phyloP scores from a whole-genome alignment of 2,888 invertebrate genomes.

The Caenorhabditis macrosperma region DNA sequence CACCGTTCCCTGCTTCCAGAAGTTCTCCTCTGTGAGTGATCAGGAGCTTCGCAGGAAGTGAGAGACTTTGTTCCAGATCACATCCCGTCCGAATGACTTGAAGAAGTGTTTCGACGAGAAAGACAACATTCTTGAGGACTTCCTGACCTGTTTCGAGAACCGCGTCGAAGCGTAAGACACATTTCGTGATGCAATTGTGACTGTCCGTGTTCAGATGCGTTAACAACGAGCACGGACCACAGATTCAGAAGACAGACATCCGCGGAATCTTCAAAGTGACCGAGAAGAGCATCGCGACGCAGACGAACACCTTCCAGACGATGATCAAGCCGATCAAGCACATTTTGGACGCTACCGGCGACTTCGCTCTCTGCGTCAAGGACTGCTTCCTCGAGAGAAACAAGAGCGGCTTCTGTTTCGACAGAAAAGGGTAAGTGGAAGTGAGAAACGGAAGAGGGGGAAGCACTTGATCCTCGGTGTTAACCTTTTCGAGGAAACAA shows the following conservation, averaged over 20 bases:
- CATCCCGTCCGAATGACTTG: slow-evolving; percentile 72
- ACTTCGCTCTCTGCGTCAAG: slow-evolving; percentile 75
- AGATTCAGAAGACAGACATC: slow-evolving; percentile 76
- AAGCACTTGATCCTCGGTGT: slow-evolving; percentile 20
- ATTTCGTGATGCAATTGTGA: slow-evolving; percentile 14
- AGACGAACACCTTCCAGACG: slow-evolving; percentile 64
- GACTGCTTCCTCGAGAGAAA: slow-evolving; percentile 77
- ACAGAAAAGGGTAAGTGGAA: slow-evolving; percentile 67
- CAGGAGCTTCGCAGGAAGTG: background rate
- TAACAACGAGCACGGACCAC: slow-evolving; percentile 61
- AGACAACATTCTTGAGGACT: slow-evolving; percentile 72
- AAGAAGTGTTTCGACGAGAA: slow-evolving; percentile 74
- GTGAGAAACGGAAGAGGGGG: slow-evolving; percentile 8
- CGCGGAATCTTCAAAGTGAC: slow-evolving; percentile 74
- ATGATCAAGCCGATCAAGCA: slow-evolving; percentile 73
- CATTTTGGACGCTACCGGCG: slow-evolving; percentile 75
- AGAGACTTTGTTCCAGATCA: slow-evolving; percentile 61
- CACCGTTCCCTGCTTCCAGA: slow-evolving; percentile 73
- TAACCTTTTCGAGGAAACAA: slow-evolving; percentile 23
- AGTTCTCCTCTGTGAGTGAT: slow-evolving; percentile 67
- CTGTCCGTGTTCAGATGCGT: slow-evolving; percentile 67
- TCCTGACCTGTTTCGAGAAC: slow-evolving; percentile 75
- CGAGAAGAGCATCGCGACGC: slow-evolving; percentile 69
- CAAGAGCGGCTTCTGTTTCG: slow-evolving; percentile 75
- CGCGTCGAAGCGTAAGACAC: slow-evolving; percentile 72